These are phyloP conservation scores for Heliornis fulica DNA, from an alignment of 2,113 vertebrate genomes.

Conservation along the genomic window DNA sequence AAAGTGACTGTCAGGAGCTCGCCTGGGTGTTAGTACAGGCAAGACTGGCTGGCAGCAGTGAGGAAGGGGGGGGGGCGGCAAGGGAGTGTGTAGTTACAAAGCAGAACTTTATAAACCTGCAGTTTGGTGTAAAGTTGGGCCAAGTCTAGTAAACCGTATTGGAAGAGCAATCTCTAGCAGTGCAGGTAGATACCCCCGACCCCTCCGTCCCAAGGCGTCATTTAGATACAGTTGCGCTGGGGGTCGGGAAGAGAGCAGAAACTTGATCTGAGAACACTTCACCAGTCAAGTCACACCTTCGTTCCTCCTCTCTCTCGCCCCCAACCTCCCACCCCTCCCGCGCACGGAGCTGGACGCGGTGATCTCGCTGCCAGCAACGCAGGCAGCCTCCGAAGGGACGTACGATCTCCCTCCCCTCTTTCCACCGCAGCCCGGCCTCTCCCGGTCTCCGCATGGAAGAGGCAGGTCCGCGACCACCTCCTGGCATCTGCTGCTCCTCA, in stretches of 20 bases:
- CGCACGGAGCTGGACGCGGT: background rate
- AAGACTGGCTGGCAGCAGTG: background rate
- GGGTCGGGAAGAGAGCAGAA: background rate
- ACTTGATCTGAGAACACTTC: background rate
- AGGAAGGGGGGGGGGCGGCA: fast-evolving
- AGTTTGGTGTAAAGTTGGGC: background rate
- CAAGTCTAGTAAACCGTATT: background rate
- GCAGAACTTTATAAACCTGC: background rate
- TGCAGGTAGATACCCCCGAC: background rate
- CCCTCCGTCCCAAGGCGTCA: background rate
- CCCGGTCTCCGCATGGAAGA: background rate
- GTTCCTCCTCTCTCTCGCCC: background rate
- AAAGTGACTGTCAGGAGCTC: background rate
- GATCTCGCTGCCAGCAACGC: background rate
- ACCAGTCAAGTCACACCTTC: background rate
- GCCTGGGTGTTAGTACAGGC: background rate
- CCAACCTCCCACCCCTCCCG: too few relatives aligned
- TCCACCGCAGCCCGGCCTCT: background rate
- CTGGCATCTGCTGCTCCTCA: too few relatives aligned
- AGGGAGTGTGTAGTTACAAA: background rate
- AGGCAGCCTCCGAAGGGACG: background rate
- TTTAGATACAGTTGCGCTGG: background rate
- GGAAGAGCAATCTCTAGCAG: background rate
- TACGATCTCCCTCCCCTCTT: background rate
- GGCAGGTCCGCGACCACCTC: background rate